Evolutionary conservation across 2,113 vertebrate genomes (phyloP), one percentile per base, ranked within the genome.

Genomic region (Odocoileus virginianus): DNA sequence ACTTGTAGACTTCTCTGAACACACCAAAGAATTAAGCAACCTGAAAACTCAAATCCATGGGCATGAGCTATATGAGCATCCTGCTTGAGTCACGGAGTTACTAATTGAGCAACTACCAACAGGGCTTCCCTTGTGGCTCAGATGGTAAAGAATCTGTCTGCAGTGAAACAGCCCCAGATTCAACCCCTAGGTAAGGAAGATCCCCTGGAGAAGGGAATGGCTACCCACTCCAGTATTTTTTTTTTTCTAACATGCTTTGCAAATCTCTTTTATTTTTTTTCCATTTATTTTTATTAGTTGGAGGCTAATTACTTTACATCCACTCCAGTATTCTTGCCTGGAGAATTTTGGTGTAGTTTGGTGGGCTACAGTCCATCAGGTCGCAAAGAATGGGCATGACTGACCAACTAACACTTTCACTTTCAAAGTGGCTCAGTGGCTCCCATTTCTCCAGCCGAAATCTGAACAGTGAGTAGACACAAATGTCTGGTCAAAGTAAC

Each of bases 1-100:
- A 28, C 23, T 52, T 67, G 13, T 40, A 95, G 50, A 76, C 47
- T n/a, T 95, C 45, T 64, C 45, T 86, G 60, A 94, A 87, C 28
- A 86, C 15, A 74, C 25, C 15, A 52, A 91, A 95, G 33, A 88
- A 96, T 93, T 52, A 95, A 91, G 45, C 25, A 91, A 86, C 91
- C 9, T 85, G 5, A 82, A 95, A 82, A 33, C 33, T 85, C 52
- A 45, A 86, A 81, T 57, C 40, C 76, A 82, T 7, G 8, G 28
- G 54, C 13, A 25, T 61, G 50, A 8, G 33, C 13, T 84, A 3
- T n/a, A 10, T 19, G 36, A 36, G 45, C 55, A 96, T 74, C 28
- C 71, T 83, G 30, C 25, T 82, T 45, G 7, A 61, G 64, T 36
- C 76, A 58, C 40, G 79, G 27, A 90, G 11, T 55, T 11, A 71